Percentiles rank a stretch among this genome's conserved stretches.
Conservation (phyloP, 1,140 invertebrate genomes). For the Bombus terrestris region DNA sequence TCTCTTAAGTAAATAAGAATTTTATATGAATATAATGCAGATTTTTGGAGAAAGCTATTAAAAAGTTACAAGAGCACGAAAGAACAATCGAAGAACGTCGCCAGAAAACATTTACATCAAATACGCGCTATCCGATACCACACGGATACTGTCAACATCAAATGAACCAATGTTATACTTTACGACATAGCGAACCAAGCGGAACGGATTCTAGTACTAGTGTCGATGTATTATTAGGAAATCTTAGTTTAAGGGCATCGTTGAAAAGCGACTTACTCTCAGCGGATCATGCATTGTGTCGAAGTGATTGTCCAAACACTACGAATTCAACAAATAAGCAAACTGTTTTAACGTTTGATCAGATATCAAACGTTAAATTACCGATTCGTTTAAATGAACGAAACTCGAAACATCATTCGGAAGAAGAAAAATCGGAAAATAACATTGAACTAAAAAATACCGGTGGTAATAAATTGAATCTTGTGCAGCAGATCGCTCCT, state of each 20-base stretch:
- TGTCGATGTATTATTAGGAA: constrained; percentile 75
- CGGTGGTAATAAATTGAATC: neutral
- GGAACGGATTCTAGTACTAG: constrained; percentile 75
- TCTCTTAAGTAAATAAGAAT: neutral
- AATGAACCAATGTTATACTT: constrained; percentile 59
- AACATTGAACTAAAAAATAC: neutral
- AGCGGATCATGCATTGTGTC: constrained; percentile 67
- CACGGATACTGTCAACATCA: constrained; percentile 58
- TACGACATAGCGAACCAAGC: constrained; percentile 71
- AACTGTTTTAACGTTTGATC: neutral
- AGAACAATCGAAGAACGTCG: constrained; percentile 40
- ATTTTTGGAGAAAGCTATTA: constrained; percentile 60
- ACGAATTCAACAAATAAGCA: neutral
- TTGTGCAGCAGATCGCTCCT: neutral
- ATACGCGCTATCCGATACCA: constrained; percentile 61
- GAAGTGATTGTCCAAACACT: constrained; percentile 64
- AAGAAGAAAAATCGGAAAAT: neutral
- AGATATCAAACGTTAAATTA: neutral
- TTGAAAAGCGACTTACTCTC: constrained; percentile 74
- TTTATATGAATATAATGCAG: constrained; percentile 26
- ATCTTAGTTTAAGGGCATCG: constrained; percentile 74
- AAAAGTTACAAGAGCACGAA: constrained; percentile 64
- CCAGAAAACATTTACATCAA: constrained; percentile 49
- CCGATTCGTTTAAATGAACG: neutral
- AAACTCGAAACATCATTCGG: neutral